Percentiles rank a stretch among this genome's conserved stretches.
Evolutionary conservation across 37 sponge, comb jelly and placozoan species (phyloP).

Genomic region (Haliclona indistincta): DNA sequence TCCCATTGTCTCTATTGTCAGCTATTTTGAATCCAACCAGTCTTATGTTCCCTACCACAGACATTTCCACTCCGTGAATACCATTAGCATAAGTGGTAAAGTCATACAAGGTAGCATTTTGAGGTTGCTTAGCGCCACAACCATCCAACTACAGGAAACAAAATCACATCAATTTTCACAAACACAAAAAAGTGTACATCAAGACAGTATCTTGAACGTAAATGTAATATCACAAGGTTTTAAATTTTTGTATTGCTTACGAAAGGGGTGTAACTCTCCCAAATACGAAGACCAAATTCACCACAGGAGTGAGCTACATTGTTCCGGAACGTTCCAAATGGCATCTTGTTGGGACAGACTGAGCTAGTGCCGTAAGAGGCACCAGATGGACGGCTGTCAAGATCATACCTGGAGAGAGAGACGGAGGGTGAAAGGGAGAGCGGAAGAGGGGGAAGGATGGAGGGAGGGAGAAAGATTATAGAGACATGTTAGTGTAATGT

Average conservation of each 20-base stretch:
- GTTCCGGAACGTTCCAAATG: slow-evolving; percentile 75
- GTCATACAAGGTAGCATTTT: slow-evolving; percentile 64
- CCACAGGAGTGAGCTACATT: slow-evolving; percentile 84
- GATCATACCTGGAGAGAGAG: slow-evolving; percentile 65
- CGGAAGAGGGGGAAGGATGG: background rate
- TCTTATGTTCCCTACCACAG: slow-evolving; percentile 77
- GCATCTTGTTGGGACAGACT: slow-evolving; percentile 80
- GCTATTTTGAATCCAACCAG: slow-evolving; percentile 79
- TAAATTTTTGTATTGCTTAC: slow-evolving; percentile 13
- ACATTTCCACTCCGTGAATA: slow-evolving; percentile 87
- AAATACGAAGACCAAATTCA: slow-evolving; percentile 89
- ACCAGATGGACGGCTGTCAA: slow-evolving; percentile 78
- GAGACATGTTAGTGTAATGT: background rate
- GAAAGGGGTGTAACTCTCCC: slow-evolving; percentile 77
- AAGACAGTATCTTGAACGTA: too few relatives aligned
- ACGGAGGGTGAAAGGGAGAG: background rate
- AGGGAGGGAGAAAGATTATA: too few relatives aligned
- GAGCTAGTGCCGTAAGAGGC: slow-evolving; percentile 61
- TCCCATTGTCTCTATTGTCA: slow-evolving; percentile 82
- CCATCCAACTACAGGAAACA: slow-evolving; percentile 47
- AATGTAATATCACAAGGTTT: background rate
- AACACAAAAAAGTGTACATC: too few relatives aligned
- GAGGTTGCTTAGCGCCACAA: slow-evolving; percentile 24
- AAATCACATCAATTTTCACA: background rate
- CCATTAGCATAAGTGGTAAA: slow-evolving; percentile 83